phyloP scores from a whole-genome alignment of 1,140 invertebrate genomes.

The Formica selysi region DNA sequence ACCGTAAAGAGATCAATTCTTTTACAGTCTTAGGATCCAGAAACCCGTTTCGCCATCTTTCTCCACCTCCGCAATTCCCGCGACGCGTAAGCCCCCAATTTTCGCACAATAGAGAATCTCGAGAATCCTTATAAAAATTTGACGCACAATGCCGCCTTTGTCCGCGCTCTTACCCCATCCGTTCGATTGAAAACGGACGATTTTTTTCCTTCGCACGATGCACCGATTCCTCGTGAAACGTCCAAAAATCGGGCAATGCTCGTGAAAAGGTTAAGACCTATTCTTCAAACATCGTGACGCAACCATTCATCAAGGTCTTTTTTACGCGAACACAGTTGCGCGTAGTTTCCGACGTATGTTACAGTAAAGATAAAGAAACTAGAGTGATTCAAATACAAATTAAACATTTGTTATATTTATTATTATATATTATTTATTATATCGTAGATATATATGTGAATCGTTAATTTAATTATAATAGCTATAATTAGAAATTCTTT shows the following conservation, averaged over 20 bases:
- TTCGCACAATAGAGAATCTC: slow-evolving; percentile 82
- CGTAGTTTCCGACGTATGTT: slow-evolving; percentile 13
- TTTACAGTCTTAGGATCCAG: slow-evolving; percentile 78
- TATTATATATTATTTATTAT: too few relatives aligned
- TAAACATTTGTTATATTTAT: not conserved
- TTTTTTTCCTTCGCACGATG: slow-evolving; percentile 72
- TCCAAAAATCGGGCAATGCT: slow-evolving; percentile 69
- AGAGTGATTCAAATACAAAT: not conserved
- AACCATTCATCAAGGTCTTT: slow-evolving; percentile 51
- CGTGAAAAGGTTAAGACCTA: slow-evolving; percentile 70
- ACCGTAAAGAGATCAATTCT: slow-evolving; percentile 75
- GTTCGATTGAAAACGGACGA: slow-evolving; percentile 78
- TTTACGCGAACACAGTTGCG: slow-evolving; percentile 7
- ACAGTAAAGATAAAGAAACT: not conserved
- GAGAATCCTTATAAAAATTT: slow-evolving; percentile 83
- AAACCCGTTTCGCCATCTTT: slow-evolving; percentile 81
- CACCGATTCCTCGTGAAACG: slow-evolving; percentile 76
- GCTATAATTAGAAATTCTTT: not conserved
- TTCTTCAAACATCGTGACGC: slow-evolving; percentile 62
- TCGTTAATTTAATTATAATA: not conserved
- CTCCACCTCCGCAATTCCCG: slow-evolving; percentile 79
- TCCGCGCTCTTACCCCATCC: slow-evolving; percentile 81
- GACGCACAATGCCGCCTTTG: slow-evolving; percentile 80
- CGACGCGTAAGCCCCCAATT: slow-evolving; percentile 80
- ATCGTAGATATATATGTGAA: not conserved